Conservation (phyloP, 1,140 invertebrate genomes). For the Lucilia sericata region DNA sequence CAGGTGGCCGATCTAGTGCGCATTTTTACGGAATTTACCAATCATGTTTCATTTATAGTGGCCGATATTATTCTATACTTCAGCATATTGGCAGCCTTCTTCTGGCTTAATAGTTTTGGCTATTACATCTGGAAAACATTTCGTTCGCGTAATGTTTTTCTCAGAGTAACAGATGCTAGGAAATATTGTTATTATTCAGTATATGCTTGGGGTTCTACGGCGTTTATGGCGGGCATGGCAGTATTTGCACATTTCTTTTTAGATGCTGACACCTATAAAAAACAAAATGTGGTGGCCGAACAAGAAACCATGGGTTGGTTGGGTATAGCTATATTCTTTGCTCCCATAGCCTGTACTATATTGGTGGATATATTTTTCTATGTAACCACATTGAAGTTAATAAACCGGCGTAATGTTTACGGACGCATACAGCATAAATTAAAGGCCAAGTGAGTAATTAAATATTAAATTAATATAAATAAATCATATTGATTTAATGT, state of each 20-base stretch:
- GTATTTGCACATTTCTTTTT: slow-evolving; percentile 84
- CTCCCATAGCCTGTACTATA: slow-evolving; percentile 81
- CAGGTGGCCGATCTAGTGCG: slow-evolving; percentile 82
- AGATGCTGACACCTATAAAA: slow-evolving; percentile 74
- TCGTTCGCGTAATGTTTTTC: slow-evolving; percentile 84
- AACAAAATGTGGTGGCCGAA: slow-evolving; percentile 69
- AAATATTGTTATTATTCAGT: slow-evolving; percentile 88
- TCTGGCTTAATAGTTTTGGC: slow-evolving; percentile 85
- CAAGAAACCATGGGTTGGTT: slow-evolving; percentile 81
- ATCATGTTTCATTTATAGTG: slow-evolving; percentile 81
- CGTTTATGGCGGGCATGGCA: slow-evolving; percentile 77
- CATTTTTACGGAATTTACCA: slow-evolving; percentile 83
- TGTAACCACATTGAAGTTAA: slow-evolving; percentile 80
- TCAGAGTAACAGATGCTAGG: slow-evolving; percentile 82
- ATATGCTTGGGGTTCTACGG: slow-evolving; percentile 82
- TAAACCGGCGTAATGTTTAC: slow-evolving; percentile 82
- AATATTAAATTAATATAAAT: not conserved
- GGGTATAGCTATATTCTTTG: slow-evolving; percentile 83
- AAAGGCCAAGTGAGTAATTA: slow-evolving; percentile 76
- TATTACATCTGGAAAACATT: slow-evolving; percentile 90
- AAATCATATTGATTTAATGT: slow-evolving; percentile 31
- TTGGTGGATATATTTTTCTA: slow-evolving; percentile 83
- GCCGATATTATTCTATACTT: slow-evolving; percentile 83
- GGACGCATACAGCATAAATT: slow-evolving; percentile 87
- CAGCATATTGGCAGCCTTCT: slow-evolving; percentile 81